Base-by-base conservation (phyloP, 2,888 invertebrate genomes). In the Pyrrhosoma nymphula region DNA sequence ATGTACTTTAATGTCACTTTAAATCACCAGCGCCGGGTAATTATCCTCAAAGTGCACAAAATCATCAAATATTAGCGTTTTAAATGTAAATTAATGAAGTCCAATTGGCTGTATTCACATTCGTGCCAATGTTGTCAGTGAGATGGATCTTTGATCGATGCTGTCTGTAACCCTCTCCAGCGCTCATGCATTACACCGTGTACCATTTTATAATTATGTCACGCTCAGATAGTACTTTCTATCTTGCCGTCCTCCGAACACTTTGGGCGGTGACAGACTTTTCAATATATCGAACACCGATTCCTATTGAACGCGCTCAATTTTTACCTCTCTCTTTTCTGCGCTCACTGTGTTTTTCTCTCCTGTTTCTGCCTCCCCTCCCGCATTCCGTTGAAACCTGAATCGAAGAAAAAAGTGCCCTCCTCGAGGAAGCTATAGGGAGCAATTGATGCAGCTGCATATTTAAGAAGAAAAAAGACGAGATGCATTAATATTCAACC, bases 401-500 rank as follows among this genome's bases (percentile, higher is more conserved):
- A 23, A 69, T 93, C n/a, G 47, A n/a, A 16, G 26, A n/a, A 93
- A 93, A 93, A 93, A 69, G 47, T 39, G 14, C 56, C 26, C 6
- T 89, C n/a, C n/a, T n/a, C 39, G 63, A 39, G 69, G 26, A 69
- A 60, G 47, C 63, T 60, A 91, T 69, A 26, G 47, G 26, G 26
- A 47, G 39, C 63, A 93, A 93, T 75, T 93, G 93, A 69, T 93
- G 69, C 69, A 47, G 47, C 12, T 69, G 93, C 93, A 93, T 93
- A 93, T 69, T 93, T 69, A 26, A 93, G 47, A 56, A 89, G 26
- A 56, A 93, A 89, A 56, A 89, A 56, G 47, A 16, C 47, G 35
- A 82, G 39, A 26, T 23, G 47, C 93, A 75, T 93, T 93, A 93
- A 93, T 93, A 93, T 93, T 93, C 93, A 93, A 16, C 39, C 26